phyloP scores from a whole-genome alignment of 2,888 invertebrate species.

The Synergus japonicus region DNA sequence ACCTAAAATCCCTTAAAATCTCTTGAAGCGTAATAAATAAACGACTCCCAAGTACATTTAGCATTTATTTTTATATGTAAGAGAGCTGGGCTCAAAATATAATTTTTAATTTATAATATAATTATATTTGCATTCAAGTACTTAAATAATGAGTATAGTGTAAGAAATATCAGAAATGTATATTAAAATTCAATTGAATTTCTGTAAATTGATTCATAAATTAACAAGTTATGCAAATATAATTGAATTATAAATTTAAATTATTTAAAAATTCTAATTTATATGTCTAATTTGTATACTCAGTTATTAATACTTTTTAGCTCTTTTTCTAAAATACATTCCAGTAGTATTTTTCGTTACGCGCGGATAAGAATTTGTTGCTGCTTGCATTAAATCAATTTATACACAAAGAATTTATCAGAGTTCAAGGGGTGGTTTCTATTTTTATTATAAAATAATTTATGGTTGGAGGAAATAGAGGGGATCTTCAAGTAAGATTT shows the following conservation, averaged over 20 bases:
- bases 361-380: background rate
- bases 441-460: background rate
- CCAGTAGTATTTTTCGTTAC: background rate
- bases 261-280: background rate
- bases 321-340: background rate
- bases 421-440: background rate
- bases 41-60: background rate
- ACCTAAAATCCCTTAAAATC: no score
- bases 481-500: background rate
- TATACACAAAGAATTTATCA: background rate
- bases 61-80: background rate
- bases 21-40: no score
- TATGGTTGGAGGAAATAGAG: background rate
- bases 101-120: conserved; percentile 32
- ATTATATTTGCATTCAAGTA: conserved; percentile 9
- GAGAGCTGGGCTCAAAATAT: conserved; percentile 12
- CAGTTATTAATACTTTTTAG: background rate
- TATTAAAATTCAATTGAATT: no score
- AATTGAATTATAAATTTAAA: conserved; percentile 20
- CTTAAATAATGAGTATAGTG: background rate
- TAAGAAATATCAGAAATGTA: background rate
- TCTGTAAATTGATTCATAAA: no score
- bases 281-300: background rate
- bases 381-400: background rate
- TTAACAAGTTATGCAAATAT: background rate